phyloP scores from a whole-genome alignment of 2,113 vertebrate genomes.

The Ceyx melanurus region DNA sequence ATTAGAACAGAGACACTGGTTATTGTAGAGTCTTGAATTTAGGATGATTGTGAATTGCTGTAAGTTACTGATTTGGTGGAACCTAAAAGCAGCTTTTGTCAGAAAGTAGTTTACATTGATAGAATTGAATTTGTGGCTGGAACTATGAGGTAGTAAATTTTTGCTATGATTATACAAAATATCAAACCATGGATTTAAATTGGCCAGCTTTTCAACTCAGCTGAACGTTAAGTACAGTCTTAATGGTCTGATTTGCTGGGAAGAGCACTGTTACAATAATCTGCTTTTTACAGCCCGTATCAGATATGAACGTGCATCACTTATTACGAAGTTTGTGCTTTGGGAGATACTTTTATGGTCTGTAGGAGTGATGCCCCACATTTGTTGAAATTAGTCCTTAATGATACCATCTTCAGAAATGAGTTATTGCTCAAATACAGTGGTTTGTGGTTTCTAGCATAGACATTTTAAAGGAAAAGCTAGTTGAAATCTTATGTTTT shows the following conservation, averaged over 20 bases:
- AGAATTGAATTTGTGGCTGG: constrained; percentile 43
- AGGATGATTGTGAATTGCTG: neutral
- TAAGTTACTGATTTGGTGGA: neutral
- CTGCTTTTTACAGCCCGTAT: constrained; percentile 62
- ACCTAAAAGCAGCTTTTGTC: neutral
- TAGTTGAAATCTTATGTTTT: neutral
- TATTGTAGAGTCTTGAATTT: neutral
- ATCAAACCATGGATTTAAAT: constrained; percentile 58
- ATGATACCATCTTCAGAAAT: constrained; percentile 57
- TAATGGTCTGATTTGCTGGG: constrained; percentile 68
- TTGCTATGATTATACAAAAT: constrained; percentile 45
- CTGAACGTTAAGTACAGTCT: constrained; percentile 64
- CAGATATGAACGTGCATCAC: constrained; percentile 49
- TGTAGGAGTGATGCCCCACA: constrained; percentile 12
- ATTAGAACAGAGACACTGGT: neutral
- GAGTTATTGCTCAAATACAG: constrained; percentile 50
- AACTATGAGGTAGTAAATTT: constrained; percentile 39
- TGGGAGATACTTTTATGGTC: constrained; percentile 58
- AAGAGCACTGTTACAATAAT: constrained; percentile 68
- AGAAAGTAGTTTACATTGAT: constrained; percentile 29
- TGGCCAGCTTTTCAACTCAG: constrained; percentile 57
- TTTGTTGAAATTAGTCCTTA: constrained; percentile 66
- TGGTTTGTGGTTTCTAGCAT: constrained; percentile 49
- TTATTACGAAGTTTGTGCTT: constrained; percentile 67
- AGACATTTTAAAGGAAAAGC: constrained; percentile 21